A percentile compares a stretch with the other conserved stretches of the same genome.
phyloP scores from a whole-genome alignment of 2,113 vertebrate species.

The Syngnathus floridae region DNA sequence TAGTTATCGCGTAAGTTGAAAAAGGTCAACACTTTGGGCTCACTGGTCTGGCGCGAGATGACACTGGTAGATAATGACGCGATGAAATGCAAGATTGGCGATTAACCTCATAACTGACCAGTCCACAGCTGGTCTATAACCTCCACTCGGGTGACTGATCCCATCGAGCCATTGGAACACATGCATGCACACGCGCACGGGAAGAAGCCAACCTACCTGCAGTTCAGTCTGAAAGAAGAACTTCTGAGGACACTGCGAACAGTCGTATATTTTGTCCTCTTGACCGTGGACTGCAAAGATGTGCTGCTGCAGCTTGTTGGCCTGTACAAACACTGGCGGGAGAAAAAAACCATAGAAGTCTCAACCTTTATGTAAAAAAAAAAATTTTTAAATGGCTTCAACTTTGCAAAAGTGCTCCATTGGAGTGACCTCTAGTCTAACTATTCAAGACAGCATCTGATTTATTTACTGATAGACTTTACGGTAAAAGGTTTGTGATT shows the following conservation, averaged over 20 bases:
- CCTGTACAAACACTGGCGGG: constrained; percentile 90
- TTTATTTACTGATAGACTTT: neutral
- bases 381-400: neutral
- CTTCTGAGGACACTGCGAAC: constrained; percentile 98
- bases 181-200: neutral
- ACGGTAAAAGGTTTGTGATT: no score
- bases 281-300: constrained; percentile 97
- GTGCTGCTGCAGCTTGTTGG: constrained; percentile 98
- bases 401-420: neutral
- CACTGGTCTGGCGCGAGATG: constrained; percentile 10
- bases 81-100: constrained; percentile 38
- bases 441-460: neutral
- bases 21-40: constrained; percentile 9
- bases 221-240: constrained; percentile 99
- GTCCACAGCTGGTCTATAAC: constrained; percentile 60
- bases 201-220: constrained; percentile 75
- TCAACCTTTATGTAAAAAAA: neutral
- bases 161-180: constrained; percentile 10
- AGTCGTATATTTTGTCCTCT: constrained; percentile 99
- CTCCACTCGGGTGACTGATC: constrained; percentile 30
- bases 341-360: constrained; percentile 5
- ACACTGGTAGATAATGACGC: constrained; percentile 28
- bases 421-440: neutral
- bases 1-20: neutral
- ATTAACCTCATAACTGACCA: constrained; percentile 42